Evolutionary conservation across 92 coral and sea anemone genomes (phyloP).

Genomic region (Heteractis magnifica): DNA sequence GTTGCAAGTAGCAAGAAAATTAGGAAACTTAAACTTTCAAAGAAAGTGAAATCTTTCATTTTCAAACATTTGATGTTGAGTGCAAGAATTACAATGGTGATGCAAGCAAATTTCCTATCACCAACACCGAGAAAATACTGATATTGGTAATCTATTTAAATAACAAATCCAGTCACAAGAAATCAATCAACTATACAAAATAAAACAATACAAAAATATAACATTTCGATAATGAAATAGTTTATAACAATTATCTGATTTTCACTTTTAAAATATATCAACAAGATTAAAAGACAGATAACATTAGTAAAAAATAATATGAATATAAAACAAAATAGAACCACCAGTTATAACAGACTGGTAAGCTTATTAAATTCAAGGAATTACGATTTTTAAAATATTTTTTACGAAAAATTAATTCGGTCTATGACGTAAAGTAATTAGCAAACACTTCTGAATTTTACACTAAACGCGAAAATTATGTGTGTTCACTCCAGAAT

Average conservation of each 20-base stretch:
- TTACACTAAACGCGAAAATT: neutral
- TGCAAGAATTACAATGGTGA: neutral
- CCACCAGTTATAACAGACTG: neutral
- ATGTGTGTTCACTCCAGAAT: neutral
- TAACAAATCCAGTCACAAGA: neutral
- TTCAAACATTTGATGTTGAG: neutral
- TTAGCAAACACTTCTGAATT: constrained; percentile 5
- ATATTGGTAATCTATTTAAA: neutral
- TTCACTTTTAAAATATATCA: neutral
- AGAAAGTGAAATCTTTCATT: neutral
- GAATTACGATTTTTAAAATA: neutral
- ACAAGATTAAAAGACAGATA: neutral
- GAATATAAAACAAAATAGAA: neutral
- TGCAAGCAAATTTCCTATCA: neutral
- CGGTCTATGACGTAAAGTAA: constrained; percentile 20
- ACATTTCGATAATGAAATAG: neutral
- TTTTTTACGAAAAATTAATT: neutral
- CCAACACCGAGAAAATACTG: neutral
- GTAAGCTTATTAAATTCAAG: neutral
- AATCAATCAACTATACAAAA: neutral
- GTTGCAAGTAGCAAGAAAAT: no score
- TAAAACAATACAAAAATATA: neutral
- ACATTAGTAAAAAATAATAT: neutral
- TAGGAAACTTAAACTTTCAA: no score
- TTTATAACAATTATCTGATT: neutral